Base-by-base conservation (phyloP, 2,888 invertebrate species). In the Fragum whitleyi region DNA sequence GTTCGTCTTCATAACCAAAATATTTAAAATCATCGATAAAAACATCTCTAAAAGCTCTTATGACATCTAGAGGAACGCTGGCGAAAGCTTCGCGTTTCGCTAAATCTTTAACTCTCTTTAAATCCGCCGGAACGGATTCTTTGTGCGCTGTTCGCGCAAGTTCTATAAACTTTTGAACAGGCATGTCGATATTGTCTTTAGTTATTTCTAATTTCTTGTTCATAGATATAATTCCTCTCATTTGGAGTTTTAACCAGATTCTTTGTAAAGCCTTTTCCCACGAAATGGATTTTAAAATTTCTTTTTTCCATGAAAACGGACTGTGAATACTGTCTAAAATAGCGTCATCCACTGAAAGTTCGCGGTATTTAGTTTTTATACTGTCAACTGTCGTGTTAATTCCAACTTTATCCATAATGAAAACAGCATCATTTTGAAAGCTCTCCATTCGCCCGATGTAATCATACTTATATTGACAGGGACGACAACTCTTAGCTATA, bases 211-310 rank as follows among this genome's bases (percentile, higher is more conserved):
- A 55, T 39, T 23, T 47, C 16, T 71, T 57, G 2, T 72, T 57
- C 23, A 47, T 32, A 0, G 67, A 65, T 36, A 85, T 79, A 21
- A 85, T 77, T 19, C 85, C 81, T 14, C 77, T 36, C 79, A 85
- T 74, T 55, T 85, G 85, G 16, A 85, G 74, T 36, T 85, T 85
- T 19, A 81, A 67, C 85, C 85, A 85, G 9, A 85, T 68, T 39
- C 85, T 42, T 16, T 61, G 75, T 2, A 85, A 39, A 7, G 85
- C 81, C 47, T 79, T 74, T 9, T 79, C 79, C 85, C 85, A 85
- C 26, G 74, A 62, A 55, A 85, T 85, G 19, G 51, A 62, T 36
- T 77, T 77, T 19, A 69, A 0, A 29, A 85, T 47, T 23, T 71
- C 71, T 23, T 53, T 68, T 29, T 75, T 77, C 85, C 85, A 85